phyloP scores from a whole-genome alignment of 2,888 invertebrate species.

The Rhynchonema sp. region DNA sequence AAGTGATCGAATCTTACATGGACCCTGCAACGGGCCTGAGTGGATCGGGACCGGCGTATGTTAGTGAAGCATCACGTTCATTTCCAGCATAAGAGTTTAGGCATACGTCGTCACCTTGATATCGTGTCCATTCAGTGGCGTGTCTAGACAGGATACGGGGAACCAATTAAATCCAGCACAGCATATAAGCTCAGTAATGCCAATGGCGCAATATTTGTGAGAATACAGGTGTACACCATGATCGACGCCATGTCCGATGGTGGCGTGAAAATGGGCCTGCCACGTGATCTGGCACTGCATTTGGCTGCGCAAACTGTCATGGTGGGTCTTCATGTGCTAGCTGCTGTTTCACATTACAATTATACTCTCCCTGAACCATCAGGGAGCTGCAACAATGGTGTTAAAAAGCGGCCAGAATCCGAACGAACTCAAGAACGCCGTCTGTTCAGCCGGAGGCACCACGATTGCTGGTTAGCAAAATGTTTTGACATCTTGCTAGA shows the following conservation, averaged over 20 bases:
- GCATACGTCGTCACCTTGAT: no score
- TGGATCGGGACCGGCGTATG: slow-evolving; percentile 38
- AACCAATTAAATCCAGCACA: no score
- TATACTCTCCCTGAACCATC: no score
- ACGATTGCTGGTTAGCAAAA: slow-evolving; percentile 81
- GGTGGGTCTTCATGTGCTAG: no score
- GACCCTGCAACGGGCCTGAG: slow-evolving; percentile 37
- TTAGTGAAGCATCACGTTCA: slow-evolving; percentile 28
- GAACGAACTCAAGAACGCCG: slow-evolving; percentile 70
- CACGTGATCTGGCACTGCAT: slow-evolving; percentile 60
- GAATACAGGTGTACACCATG: slow-evolving; percentile 30
- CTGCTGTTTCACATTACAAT: no score
- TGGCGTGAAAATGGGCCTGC: slow-evolving; percentile 79
- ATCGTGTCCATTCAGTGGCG: no score
- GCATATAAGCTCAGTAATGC: no score
- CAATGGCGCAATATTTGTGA: not conserved
- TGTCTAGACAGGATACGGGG: no score
- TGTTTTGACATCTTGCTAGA: no score
- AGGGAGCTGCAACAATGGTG: slow-evolving; percentile 73
- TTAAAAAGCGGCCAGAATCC: slow-evolving; percentile 59
- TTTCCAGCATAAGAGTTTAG: no score
- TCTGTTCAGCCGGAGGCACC: slow-evolving; percentile 74
- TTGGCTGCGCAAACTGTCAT: slow-evolving; percentile 75
- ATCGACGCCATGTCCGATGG: slow-evolving; percentile 89
- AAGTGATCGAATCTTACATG: slow-evolving; percentile 42